Evolutionary conservation across 2,888 invertebrate genomes (phyloP), one percentile per base, ranked within the genome.

Genomic region (Caenorhabditis sp.): DNA sequence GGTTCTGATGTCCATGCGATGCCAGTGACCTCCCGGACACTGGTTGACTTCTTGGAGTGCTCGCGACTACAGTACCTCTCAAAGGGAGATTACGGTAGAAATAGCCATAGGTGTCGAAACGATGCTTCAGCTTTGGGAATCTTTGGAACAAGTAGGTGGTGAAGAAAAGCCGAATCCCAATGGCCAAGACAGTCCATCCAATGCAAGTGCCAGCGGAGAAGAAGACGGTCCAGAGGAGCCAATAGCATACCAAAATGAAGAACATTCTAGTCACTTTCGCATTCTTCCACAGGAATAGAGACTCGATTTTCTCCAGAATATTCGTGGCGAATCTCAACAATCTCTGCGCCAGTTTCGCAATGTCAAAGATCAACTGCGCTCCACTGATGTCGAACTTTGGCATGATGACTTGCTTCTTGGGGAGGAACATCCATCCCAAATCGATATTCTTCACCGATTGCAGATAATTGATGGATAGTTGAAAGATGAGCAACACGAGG

Each of bases 81-180:
- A 86, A 51, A 2, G 87, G 87, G 1, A 87, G 83, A 28, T 87
- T 87, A 41, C 87, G 80, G 70, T 87, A 86, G 82, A 87, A 87
- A 49, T 81, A 87, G 44, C 89, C 87, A 66, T 86, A 87, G 5
- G 91, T 89, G 41, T 90, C 91, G 24, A 91, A 93, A 73, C 93
- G 92, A 79, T 90, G 90, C 58, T 93, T 92, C 24, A 94, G 90
- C 51, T 93, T 90, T 7, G 94, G 94, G 86, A 93, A 94, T 35
- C 92, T 91, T 81, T 92, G 89, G 89, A 93, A 94, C 35, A 94
- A 85, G 87, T 93, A 93, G 66, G 93, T 93, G 41, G 93, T 91
- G 41, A 94, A 85, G 87, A 94, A 94, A 69, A 94, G 80, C 85
- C 94, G 93, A 16, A 93, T 88, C 7, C 93, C 93, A 24, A 93